phyloP scores from a whole-genome alignment of 2,797 vertebrate species.

The Nasua narica region DNA sequence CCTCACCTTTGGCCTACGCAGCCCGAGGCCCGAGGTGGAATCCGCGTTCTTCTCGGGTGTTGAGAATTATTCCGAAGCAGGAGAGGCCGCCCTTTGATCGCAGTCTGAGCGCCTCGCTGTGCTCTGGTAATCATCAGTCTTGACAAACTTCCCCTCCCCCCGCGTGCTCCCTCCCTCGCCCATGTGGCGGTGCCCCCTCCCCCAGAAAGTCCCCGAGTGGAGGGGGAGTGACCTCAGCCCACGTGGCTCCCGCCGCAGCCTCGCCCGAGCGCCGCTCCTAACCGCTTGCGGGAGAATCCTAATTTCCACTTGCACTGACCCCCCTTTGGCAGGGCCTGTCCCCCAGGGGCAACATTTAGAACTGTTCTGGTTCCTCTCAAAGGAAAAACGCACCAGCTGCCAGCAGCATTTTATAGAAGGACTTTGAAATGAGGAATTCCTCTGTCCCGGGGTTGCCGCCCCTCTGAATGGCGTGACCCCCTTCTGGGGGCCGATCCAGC shows the following conservation, averaged over 20 bases:
- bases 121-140: background rate
- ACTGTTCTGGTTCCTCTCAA: background rate
- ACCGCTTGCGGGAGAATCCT: background rate
- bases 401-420: background rate
- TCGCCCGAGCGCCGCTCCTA: fast-evolving
- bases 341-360: background rate
- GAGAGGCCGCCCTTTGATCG: background rate
- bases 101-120: fast-evolving
- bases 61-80: background rate
- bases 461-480: background rate
- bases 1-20: background rate
- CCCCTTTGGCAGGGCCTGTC: background rate
- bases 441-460: background rate
- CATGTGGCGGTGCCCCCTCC: fast-evolving
- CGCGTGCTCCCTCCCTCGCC: fast-evolving
- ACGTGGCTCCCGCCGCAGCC: background rate
- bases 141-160: background rate
- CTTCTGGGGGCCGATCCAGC: background rate
- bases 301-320: background rate
- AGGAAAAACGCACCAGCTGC: background rate
- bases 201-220: background rate
- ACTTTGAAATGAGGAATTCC: background rate
- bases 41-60: background rate
- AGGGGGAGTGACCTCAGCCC: background rate
- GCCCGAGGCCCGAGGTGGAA: background rate